Conservation (phyloP, 2,888 invertebrate genomes). For the Athalia circularis region DNA sequence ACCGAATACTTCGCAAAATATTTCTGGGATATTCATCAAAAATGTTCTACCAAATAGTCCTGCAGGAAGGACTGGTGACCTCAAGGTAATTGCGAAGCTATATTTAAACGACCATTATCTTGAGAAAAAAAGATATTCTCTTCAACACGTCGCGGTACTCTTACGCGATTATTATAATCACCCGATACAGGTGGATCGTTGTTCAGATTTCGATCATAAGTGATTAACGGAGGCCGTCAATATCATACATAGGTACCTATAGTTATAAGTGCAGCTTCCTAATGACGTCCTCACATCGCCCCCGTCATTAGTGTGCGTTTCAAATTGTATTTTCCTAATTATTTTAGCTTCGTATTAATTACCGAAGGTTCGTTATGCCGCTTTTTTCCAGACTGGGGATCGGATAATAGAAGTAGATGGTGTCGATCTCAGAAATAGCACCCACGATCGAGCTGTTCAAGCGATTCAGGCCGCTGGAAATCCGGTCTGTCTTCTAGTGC, state of each 20-base stretch:
- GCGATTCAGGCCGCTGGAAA: slow-evolving; percentile 94
- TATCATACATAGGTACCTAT: too few species aligned
- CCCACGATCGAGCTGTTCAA: slow-evolving; percentile 95
- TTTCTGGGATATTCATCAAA: slow-evolving; percentile 98
- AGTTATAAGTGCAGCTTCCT: too few species aligned
- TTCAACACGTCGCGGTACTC: too few species aligned
- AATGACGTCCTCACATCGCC: too few species aligned
- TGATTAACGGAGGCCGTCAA: too few species aligned
- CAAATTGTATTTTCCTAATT: not conserved
- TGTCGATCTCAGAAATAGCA: slow-evolving; percentile 90
- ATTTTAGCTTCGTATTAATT: not conserved
- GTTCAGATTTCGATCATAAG: too few species aligned
- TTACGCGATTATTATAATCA: too few species aligned
- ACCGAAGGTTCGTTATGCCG: slow-evolving; percentile 38
- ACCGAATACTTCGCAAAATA: slow-evolving; percentile 81
- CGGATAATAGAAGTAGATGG: slow-evolving; percentile 94
- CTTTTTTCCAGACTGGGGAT: slow-evolving; percentile 85
- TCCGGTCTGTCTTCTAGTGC: slow-evolving; percentile 92
- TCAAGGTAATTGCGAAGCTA: slow-evolving; percentile 84
- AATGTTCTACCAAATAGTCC: slow-evolving; percentile 96
- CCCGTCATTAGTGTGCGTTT: too few species aligned
- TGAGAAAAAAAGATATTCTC: too few species aligned
- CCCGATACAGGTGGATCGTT: too few species aligned
- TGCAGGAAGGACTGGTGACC: slow-evolving; percentile 91
- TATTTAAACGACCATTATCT: too few species aligned